Base-by-base conservation (phyloP, 2,888 invertebrate genomes). In the Calameuta idolon region DNA sequence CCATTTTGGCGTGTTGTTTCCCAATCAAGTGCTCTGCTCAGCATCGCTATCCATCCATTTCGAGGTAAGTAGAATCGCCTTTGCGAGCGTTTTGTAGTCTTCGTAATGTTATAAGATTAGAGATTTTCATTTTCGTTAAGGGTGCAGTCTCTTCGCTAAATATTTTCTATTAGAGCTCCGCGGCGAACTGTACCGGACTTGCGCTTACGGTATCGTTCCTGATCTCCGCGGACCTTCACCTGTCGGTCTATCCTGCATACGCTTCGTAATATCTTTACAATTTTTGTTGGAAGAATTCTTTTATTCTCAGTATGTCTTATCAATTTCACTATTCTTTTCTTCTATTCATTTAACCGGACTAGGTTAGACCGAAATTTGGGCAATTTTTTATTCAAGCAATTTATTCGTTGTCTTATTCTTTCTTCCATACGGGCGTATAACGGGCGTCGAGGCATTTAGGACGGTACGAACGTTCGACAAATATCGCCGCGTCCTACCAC, bases 1-100 rank as follows among this genome's bases (percentile, higher is more conserved):
- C 94, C 87, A 90, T 90, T 90, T 90, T 90, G 90, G 88, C 90
- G 87, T 89, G 87, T 88, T 89, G 89, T 89, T 89, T 87, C 87
- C 85, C 85, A 85, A 89, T 87, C 87, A 86, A 87, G 88, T 87
- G 88, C 86, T 88, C 83, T 81, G 86, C 83, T 85, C 86, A 85
- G 86, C 88, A 90, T 90, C 90, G 88, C 88, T 85, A 87, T 86
- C 87, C 90, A 90, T 90, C 90, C 87, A 85, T 87, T 85, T 86
- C 84, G 86, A 88, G 89, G 90, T 90, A 87, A 89, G 86, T 75
- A 79, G 75, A 76, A 78, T 79, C 71, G 78, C 68, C n/a, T 40
- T 30, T 55, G 55, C 23, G 55, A 55, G 55, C 23, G 55, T 55
- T 23, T 55, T 55, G 55, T 55, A 55, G 55, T 55, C 55, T 55